Evolutionary conservation across 2,888 invertebrate species (phyloP).

Genomic region (Hyposoter dolosus): DNA sequence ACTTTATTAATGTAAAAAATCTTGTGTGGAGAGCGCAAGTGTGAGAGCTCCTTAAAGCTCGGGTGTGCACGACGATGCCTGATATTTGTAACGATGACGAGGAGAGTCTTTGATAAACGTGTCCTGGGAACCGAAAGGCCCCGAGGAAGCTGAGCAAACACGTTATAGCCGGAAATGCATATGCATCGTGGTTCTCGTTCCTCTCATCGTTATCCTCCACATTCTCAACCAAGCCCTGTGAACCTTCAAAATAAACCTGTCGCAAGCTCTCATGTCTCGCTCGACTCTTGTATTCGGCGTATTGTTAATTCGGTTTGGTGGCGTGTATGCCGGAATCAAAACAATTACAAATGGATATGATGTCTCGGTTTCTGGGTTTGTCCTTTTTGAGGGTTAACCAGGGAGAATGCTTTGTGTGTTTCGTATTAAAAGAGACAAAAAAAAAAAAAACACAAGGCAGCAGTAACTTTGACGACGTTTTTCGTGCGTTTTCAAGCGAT

Average conservation of each 20-base stretch:
- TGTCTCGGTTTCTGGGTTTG: neutral
- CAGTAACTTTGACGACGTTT: neutral
- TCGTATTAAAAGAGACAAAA: too few relatives aligned
- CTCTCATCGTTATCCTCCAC: slow-evolving; percentile 23
- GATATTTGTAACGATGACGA: slow-evolving; percentile 24
- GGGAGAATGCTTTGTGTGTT: neutral
- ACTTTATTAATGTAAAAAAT: too few relatives aligned
- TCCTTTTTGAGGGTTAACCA: neutral
- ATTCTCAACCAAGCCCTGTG: slow-evolving; percentile 28
- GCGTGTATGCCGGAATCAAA: neutral
- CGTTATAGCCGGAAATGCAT: slow-evolving; percentile 59
- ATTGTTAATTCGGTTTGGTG: slow-evolving; percentile 9
- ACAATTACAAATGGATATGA: neutral
- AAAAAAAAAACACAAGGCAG: too few relatives aligned
- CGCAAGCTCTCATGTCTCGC: neutral
- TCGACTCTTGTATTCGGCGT: neutral
- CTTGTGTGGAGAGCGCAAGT: neutral
- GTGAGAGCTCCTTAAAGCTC: neutral
- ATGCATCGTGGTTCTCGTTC: slow-evolving; percentile 56
- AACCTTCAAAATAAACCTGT: slow-evolving; percentile 25
- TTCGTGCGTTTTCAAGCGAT: neutral
- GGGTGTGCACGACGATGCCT: neutral
- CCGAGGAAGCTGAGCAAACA: slow-evolving; percentile 60
- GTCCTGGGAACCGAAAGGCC: slow-evolving; percentile 42
- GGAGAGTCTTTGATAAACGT: slow-evolving; percentile 42